Percentiles rank a stretch among this genome's conserved stretches.
Evolutionary conservation across 2,113 vertebrate species (phyloP).

Genomic region (Atlantisia rogersi): DNA sequence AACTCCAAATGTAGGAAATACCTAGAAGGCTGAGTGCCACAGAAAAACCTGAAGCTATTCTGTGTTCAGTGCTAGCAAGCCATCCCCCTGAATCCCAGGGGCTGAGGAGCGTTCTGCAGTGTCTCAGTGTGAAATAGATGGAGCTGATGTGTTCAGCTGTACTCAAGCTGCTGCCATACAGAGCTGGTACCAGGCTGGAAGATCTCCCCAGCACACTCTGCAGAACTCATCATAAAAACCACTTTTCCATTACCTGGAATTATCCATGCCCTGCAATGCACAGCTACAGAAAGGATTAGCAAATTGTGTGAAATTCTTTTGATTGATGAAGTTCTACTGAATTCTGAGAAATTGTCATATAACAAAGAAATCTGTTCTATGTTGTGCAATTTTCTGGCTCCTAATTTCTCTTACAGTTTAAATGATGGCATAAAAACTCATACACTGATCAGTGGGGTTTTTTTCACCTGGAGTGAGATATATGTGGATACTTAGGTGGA

Average conservation of each 20-base stretch:
- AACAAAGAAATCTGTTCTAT: neutral
- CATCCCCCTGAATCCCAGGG: neutral
- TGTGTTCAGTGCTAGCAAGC: neutral
- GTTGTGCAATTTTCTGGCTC: slow-evolving; percentile 21
- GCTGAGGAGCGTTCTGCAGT: neutral
- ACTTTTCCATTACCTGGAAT: neutral
- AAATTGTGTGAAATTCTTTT: neutral
- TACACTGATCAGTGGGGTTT: neutral
- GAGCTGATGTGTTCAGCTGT: neutral
- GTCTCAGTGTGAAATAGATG: neutral
- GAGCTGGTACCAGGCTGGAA: neutral
- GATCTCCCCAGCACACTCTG: neutral
- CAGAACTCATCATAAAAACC: neutral
- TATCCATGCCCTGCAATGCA: neutral
- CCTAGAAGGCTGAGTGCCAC: neutral
- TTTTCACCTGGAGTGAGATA: neutral
- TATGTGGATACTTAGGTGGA: neutral
- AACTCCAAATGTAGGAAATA: neutral
- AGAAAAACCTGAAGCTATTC: neutral
- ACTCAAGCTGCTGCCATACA: neutral
- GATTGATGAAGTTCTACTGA: neutral
- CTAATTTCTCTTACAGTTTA: neutral
- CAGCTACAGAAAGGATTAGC: neutral
- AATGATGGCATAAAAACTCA: neutral
- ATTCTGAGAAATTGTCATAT: slow-evolving; percentile 18